Evolutionary conservation across 2,797 vertebrate genomes (phyloP), one percentile per base, ranked within the genome.

Genomic region (Cryptoprocta ferox): DNA sequence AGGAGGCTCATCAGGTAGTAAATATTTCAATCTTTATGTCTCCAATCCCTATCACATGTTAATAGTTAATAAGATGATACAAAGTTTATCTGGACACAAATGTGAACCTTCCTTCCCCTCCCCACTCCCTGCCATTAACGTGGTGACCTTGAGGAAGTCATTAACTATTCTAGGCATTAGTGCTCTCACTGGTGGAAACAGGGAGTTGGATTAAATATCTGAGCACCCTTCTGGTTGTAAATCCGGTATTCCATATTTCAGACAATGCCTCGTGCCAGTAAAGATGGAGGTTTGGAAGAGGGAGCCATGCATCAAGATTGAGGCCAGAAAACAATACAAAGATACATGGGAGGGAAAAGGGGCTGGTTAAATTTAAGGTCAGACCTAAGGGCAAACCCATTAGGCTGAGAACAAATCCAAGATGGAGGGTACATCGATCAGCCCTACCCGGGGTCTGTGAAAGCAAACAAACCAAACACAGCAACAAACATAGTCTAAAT

Each of bases 41-140:
- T 94, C 68, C 42, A 87, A 59, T 90, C 45, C 56, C 28, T 84
- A 78, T 73, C 61, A 85, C 28, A 28, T 35, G 78, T 68, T 95
- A 65, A 65, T 5, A 94, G 81, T 56, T 48, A 96, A 82, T 91
- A 94, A 97, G 56, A 42, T 65, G 65, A 82, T 35, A 80, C 4
- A 4, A 48, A 32, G 30, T 61, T 87, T 87, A 71, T 35, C 19
- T 78, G 70, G 42, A 59, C 32, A 32, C 65, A 30, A 92, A 42
- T 45, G 28, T 76, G 50, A 79, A 88, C 42, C 56, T 50, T 85
- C 73, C 18, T 30, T 61, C 96, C 32, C 39, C 30, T 75, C 45
- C 39, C 48, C 66, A 32, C 24, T 71, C 30, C 10, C 18, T 2
- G 3, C 26, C 39, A 82, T 50, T 66, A 82, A 66, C 53, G 68